Evolutionary conservation across 2,113 vertebrate species (phyloP).

Genomic region (Hypocryptadius cinnamomeus): DNA sequence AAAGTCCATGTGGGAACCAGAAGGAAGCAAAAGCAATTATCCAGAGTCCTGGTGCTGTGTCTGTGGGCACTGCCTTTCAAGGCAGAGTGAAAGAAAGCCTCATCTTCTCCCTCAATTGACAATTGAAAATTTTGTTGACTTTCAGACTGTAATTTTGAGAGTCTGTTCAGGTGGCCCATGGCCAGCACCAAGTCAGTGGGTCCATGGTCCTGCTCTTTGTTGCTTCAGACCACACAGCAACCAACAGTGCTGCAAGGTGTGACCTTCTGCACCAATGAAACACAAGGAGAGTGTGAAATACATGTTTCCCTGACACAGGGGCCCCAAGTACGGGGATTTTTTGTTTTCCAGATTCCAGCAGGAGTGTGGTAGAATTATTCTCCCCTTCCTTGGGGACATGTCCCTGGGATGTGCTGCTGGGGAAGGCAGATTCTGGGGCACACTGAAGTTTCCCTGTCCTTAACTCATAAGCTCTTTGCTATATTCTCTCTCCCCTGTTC

Average conservation of each 20-base stretch:
- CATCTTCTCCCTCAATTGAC: background rate
- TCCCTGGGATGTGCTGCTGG: background rate
- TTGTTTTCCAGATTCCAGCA: background rate
- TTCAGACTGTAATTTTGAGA: background rate
- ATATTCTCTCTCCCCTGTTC: background rate
- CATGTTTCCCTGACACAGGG: background rate
- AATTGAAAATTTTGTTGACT: background rate
- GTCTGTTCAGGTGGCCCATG: accelerated
- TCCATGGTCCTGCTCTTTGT: background rate
- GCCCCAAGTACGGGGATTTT: background rate
- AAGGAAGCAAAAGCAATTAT: background rate
- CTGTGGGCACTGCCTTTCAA: accelerated
- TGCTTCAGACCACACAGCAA: background rate
- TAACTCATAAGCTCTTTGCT: background rate
- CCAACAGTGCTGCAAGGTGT: background rate
- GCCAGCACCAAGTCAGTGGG: background rate
- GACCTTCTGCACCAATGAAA: background rate
- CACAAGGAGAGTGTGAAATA: background rate
- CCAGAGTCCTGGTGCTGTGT: background rate
- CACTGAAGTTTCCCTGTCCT: background rate
- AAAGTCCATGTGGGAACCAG: background rate
- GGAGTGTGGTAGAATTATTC: background rate
- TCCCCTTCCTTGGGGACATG: background rate
- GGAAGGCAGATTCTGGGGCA: background rate
- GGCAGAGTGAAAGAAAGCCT: background rate